Percentiles rank a stretch among this genome's conserved stretches.
These are phyloP conservation scores for Percopsis transmontana DNA, from an alignment of 2,113 vertebrate genomes.

Conservation along the genomic window DNA sequence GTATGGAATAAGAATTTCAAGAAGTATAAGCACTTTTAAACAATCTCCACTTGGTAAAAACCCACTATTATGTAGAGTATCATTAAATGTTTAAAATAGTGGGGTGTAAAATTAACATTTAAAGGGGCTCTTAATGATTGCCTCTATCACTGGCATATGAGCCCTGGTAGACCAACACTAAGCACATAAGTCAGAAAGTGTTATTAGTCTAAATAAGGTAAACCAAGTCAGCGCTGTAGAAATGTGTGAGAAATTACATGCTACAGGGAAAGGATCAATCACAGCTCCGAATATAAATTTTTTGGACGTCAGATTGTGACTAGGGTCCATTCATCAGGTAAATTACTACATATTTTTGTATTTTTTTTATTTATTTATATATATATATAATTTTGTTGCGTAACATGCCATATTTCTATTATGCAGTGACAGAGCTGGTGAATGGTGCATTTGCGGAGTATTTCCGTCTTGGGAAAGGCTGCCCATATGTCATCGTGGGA, in stretches of 20 bases:
- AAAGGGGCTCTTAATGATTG: too few species aligned
- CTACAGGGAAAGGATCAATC: background rate
- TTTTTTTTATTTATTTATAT: background rate
- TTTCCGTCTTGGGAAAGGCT: constrained; percentile 29
- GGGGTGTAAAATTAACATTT: too few species aligned
- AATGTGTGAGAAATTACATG: background rate
- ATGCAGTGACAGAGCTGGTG: background rate
- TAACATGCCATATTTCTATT: background rate
- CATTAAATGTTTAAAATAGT: too few species aligned
- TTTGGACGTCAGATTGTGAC: too few species aligned
- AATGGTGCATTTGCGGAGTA: constrained; percentile 5
- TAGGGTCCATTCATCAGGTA: background rate
- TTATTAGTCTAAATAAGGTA: too few species aligned
- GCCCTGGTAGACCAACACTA: too few species aligned
- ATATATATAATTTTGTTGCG: background rate
- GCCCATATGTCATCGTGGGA: constrained; percentile 35
- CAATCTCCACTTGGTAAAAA: too few species aligned
- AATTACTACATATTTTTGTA: constrained; percentile 3
- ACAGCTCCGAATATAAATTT: background rate
- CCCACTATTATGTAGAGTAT: too few species aligned
- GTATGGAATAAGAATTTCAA: too few species aligned
- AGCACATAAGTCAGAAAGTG: too few species aligned
- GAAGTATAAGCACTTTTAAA: too few species aligned
- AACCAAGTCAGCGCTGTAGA: background rate
- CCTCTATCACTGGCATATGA: too few species aligned